These are phyloP conservation scores for Monomorium pharaonis DNA, from an alignment of 1,140 invertebrate species.

Conservation along the genomic window DNA sequence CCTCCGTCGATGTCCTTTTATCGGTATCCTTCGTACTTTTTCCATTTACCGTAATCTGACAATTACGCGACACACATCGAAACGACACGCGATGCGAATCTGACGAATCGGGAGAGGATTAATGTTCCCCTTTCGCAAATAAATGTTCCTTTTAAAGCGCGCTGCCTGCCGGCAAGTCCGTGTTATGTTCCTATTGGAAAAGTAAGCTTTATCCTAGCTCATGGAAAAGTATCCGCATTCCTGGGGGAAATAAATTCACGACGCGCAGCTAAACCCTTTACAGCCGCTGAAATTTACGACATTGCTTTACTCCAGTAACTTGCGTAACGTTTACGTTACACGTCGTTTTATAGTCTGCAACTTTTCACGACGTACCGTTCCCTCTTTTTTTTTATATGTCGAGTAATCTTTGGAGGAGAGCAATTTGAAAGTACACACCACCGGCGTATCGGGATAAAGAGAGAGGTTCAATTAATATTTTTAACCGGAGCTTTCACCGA, in stretches of 20 bases:
- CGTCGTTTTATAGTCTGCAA: conserved; percentile 41
- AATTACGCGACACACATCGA: not conserved
- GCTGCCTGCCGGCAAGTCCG: not conserved
- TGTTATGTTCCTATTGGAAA: not conserved
- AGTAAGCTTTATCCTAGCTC: conserved; percentile 15
- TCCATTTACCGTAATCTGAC: not conserved
- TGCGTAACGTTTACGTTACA: conserved; percentile 33
- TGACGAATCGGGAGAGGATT: not conserved
- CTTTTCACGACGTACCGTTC: not conserved
- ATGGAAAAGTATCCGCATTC: conserved; percentile 27
- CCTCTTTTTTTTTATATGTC: not conserved
- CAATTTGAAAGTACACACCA: not conserved
- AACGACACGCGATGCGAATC: not conserved
- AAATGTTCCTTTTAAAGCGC: not conserved
- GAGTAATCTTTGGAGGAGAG: not conserved
- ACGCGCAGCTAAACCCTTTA: conserved; percentile 31
- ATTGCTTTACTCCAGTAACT: conserved; percentile 17
- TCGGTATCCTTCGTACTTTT: not conserved
- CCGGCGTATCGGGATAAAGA: too few relatives aligned
- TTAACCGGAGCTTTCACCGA: not conserved
- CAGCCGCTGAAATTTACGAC: conserved; percentile 38
- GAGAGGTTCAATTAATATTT: not conserved
- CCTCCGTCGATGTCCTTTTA: not conserved
- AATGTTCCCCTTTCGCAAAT: not conserved
- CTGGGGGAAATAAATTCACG: conserved; percentile 45